Evolutionary conservation across 2,888 invertebrate species (phyloP).

Genomic region (Caenorhabditis angaria): DNA sequence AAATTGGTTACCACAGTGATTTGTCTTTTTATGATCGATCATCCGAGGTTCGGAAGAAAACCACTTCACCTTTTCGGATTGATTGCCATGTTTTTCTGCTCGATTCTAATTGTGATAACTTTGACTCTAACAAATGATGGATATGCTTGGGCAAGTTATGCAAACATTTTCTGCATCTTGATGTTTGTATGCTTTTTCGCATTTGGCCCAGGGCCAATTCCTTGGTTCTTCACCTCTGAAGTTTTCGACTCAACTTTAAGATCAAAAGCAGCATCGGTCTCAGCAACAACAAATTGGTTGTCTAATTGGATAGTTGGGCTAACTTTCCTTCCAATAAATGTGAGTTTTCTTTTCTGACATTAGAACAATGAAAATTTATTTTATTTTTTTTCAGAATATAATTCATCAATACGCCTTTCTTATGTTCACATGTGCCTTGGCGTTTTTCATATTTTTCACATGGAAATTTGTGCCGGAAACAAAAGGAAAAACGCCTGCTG

Average conservation of each 20-base stretch:
- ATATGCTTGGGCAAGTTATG: constrained; percentile 74
- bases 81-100: constrained; percentile 81
- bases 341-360: constrained; percentile 44
- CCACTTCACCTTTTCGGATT: constrained; percentile 84
- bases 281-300: constrained; percentile 86
- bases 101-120: constrained; percentile 79
- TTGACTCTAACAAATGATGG: constrained; percentile 46
- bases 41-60: constrained; percentile 81
- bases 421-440: constrained; percentile 95
- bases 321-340: constrained; percentile 78
- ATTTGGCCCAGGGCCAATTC: constrained; percentile 87
- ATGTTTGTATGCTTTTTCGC: constrained; percentile 88
- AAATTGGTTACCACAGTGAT: constrained; percentile 30
- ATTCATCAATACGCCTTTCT: constrained; percentile 94
- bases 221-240: constrained; percentile 91
- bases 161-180: constrained; percentile 81
- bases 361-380: background rate
- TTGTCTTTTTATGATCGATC: constrained; percentile 47
- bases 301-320: constrained; percentile 85
- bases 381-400: constrained; percentile 51
- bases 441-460: constrained; percentile 97
- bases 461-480: constrained; percentile 98
- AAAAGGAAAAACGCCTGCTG: constrained; percentile 73
- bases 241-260: constrained; percentile 84
- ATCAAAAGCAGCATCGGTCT: constrained; percentile 84